A percentile compares a stretch with the other conserved stretches of the same genome.
Evolutionary conservation across 2,113 vertebrate species (phyloP).

Genomic region (Phrynosoma blainvillii): DNA sequence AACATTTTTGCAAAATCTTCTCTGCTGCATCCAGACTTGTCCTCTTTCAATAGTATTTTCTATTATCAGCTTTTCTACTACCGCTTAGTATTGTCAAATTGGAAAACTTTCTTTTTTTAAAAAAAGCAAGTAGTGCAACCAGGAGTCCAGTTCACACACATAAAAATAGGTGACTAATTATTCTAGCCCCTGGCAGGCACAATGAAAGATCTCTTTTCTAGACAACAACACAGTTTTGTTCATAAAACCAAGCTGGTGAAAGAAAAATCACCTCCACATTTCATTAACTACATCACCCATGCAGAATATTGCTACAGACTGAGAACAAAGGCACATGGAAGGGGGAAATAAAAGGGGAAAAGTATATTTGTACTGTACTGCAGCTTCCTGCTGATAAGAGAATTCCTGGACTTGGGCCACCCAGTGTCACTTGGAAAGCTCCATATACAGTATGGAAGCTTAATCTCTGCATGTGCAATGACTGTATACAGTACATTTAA

Average conservation of each 20-base stretch:
- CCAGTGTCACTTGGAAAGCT: constrained; percentile 38
- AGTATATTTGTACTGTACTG: constrained; percentile 52
- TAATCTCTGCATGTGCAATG: neutral
- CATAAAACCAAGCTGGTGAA: neutral
- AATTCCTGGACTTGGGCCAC: constrained; percentile 9
- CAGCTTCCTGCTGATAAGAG: constrained; percentile 69
- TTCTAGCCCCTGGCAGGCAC: neutral
- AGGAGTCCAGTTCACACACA: neutral
- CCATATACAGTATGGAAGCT: neutral
- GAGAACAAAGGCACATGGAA: constrained; percentile 32
- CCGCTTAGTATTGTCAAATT: fast-evolving
- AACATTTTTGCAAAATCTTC: fast-evolving
- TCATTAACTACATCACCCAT: neutral
- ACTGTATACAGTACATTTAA: neutral
- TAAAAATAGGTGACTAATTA: constrained; percentile 8
- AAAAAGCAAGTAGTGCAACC: constrained; percentile 8
- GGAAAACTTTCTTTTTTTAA: neutral
- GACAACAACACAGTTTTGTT: neutral
- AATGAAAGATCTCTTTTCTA: neutral
- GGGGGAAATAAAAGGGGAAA: constrained; percentile 42
- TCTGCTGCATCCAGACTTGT: fast-evolving
- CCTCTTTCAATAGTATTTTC: neutral
- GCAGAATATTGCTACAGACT: fast-evolving
- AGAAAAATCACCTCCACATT: neutral
- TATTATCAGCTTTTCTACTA: neutral